These are phyloP conservation scores for Gasterosteus aculeatus DNA, from an alignment of 2,113 vertebrate species.

Conservation along the genomic window DNA sequence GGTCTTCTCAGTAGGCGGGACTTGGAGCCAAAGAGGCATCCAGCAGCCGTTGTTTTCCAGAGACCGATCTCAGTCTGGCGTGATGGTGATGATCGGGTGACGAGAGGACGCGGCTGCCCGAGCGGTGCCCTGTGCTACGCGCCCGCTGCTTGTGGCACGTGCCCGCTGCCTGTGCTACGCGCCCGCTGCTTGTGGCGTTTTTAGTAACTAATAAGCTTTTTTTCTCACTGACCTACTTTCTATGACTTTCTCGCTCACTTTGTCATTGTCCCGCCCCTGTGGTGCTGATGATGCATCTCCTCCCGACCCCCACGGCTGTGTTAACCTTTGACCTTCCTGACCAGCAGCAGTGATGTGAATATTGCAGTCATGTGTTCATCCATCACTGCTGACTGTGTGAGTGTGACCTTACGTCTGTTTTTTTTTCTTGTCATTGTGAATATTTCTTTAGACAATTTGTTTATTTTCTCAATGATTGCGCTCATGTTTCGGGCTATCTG, in stretches of 20 bases:
- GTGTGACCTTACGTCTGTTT: background rate
- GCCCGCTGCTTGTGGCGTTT: constrained; percentile 29
- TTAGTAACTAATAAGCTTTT: constrained; percentile 49
- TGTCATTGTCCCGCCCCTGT: constrained; percentile 35
- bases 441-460: background rate
- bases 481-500: background rate
- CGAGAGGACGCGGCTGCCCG: constrained; percentile 2
- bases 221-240: constrained; percentile 71
- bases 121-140: background rate
- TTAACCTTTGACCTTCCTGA: constrained; percentile 58
- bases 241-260: constrained; percentile 45
- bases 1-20: constrained; percentile 46
- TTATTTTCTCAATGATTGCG: background rate
- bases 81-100: background rate
- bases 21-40: constrained; percentile 28
- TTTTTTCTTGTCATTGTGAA: background rate
- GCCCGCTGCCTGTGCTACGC: no score
- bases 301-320: constrained; percentile 37
- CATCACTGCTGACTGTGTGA: constrained; percentile 3
- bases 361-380: constrained; percentile 6
- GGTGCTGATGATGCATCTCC: constrained; percentile 70
- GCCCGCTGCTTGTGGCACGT: no score
- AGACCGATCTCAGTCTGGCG: background rate
- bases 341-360: constrained; percentile 32
- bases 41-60: background rate